Evolutionary conservation across 2,797 vertebrate genomes (phyloP).

Genomic region (Crotalus adamanteus): DNA sequence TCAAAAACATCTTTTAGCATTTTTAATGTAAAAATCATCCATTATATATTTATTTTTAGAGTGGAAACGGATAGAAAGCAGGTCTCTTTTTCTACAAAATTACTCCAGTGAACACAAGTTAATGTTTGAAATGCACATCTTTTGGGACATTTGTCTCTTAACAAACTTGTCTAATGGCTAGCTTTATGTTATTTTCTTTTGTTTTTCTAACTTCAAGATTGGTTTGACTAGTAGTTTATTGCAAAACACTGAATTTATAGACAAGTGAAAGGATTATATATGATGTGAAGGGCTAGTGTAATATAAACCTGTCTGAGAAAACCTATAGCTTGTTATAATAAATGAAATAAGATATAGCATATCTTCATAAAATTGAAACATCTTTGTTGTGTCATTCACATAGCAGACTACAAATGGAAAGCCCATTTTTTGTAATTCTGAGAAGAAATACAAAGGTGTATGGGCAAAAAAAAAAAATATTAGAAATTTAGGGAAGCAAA

Average conservation of each 20-base stretch:
- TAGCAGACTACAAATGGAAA: background rate
- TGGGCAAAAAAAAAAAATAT: background rate
- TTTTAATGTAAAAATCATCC: background rate
- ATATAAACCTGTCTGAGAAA: background rate
- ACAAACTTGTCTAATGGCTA: background rate
- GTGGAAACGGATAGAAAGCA: background rate
- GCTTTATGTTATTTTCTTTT: background rate
- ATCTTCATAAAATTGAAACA: background rate
- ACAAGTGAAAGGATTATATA: background rate
- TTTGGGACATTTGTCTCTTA: background rate
- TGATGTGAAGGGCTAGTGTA: background rate
- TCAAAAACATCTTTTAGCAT: background rate
- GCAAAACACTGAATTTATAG: background rate
- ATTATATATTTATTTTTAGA: background rate
- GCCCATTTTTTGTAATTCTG: background rate
- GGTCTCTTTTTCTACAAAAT: background rate
- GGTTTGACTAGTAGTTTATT: background rate
- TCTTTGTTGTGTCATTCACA: background rate
- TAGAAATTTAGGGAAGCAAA: background rate
- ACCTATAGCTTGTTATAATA: background rate
- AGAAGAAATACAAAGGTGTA: background rate
- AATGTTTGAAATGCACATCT: background rate
- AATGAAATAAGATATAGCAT: background rate
- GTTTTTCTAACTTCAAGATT: background rate
- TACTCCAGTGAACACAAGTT: background rate